Percentiles rank a stretch among this genome's conserved stretches.
phyloP scores from a whole-genome alignment of 2,113 vertebrate species.

The Maccullochella peelii region DNA sequence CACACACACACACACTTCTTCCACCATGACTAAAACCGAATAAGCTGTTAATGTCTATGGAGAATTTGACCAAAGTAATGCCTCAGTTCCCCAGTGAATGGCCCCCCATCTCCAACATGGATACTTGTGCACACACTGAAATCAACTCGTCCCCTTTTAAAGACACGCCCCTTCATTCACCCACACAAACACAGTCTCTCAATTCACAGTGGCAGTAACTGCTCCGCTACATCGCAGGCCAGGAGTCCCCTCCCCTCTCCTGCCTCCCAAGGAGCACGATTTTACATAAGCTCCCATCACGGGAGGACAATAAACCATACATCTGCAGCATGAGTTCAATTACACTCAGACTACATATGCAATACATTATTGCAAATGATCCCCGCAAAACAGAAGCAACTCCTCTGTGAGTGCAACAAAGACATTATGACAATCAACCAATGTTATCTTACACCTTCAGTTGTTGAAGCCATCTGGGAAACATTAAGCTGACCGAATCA shows the following conservation, averaged over 20 bases:
- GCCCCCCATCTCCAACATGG: slow-evolving; percentile 8
- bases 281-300: slow-evolving; percentile 49
- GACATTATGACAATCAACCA: slow-evolving; percentile 37
- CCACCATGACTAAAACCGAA: not conserved
- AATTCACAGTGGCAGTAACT: slow-evolving; percentile 51
- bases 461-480: slow-evolving; percentile 60
- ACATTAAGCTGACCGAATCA: slow-evolving; percentile 57
- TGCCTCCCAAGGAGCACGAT: slow-evolving; percentile 33
- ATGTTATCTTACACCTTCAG: slow-evolving; percentile 47
- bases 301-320: slow-evolving; percentile 35
- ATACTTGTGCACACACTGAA: slow-evolving; percentile 17
- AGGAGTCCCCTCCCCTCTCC: not conserved
- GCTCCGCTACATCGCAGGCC: slow-evolving; percentile 24
- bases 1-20: slow-evolving; percentile 22
- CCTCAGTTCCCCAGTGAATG: not conserved
- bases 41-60: not conserved
- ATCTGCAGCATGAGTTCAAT: slow-evolving; percentile 15
- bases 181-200: slow-evolving; percentile 51
- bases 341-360: slow-evolving; percentile 24
- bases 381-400: slow-evolving; percentile 1
- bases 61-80: not conserved
- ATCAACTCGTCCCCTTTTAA: slow-evolving; percentile 48
- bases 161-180: slow-evolving; percentile 61
- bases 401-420: slow-evolving; percentile 11
- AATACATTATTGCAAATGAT: slow-evolving; percentile 28